Evolutionary conservation across 2,113 vertebrate species (phyloP).

Genomic region (Heloderma charlesbogerti): DNA sequence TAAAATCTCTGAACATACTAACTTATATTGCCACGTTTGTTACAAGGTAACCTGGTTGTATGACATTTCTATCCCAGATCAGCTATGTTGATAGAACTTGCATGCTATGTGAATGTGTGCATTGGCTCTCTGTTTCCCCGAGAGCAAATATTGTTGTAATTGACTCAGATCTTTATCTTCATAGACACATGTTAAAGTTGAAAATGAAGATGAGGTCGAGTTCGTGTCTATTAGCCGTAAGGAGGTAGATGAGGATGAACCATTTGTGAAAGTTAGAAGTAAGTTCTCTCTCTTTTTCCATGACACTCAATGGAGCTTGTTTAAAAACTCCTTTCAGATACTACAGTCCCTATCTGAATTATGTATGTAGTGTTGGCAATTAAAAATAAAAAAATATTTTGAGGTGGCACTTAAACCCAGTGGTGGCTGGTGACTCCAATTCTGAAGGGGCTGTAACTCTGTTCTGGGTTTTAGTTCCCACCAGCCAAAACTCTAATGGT

Average conservation of each 20-base stretch:
- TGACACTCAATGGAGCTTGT: not conserved
- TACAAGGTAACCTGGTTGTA: not conserved
- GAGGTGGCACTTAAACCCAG: not conserved
- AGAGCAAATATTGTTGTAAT: not conserved
- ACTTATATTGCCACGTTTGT: not conserved
- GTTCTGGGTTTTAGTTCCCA: no score
- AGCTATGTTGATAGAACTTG: not conserved
- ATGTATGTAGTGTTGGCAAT: not conserved
- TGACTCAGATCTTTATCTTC: slow-evolving; percentile 32
- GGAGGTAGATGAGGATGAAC: slow-evolving; percentile 50
- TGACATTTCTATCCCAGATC: not conserved
- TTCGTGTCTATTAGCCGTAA: slow-evolving; percentile 57
- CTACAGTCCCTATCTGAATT: not conserved
- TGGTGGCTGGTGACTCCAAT: no score
- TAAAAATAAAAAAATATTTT: not conserved
- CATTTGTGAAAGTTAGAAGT: slow-evolving; percentile 72
- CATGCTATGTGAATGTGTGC: not conserved
- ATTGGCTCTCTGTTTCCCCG: not conserved
- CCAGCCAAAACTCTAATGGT: no score
- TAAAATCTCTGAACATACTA: not conserved
- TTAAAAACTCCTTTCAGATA: not conserved
- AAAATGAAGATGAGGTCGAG: slow-evolving; percentile 51
- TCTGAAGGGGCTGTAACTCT: no score
- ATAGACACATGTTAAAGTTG: slow-evolving; percentile 67
- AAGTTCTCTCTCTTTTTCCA: slow-evolving; percentile 60